Base-by-base conservation (phyloP, 2,797 vertebrate species). In the Sebastes iracundus region DNA sequence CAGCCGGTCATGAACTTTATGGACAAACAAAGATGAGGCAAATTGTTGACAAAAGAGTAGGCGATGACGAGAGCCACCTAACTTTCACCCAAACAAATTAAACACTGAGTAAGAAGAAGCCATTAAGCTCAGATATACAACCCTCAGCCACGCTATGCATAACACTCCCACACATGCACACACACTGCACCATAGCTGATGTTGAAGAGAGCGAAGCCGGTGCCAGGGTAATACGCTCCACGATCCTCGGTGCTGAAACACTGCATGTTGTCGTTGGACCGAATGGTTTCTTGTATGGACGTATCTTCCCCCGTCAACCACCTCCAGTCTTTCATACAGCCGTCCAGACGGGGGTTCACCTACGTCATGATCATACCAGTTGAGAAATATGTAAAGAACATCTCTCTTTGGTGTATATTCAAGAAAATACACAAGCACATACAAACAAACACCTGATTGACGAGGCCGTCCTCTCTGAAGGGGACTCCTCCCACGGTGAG, bases 341-440 rank as follows among this genome's bases (percentile, higher is more conserved):
- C 98, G 3, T 99, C 98, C 78, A 99, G 91, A 22, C 98, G 97
- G 5, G 98, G 97, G 91, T 99, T 99, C 83, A 99, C 95, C 98
- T 99, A 67, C 32, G 2, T 18, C 22, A 75, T 5, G 58, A 67
- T 42, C 9, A 20, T 23, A 81, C 20, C 8, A 38, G 23, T 76
- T 81, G 5, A 83, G 7, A 73, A 68, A 72, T n/a, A 12, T 56
- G 38, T 60, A 7, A 72, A 70, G 20, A 61, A 25, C 20, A 7
- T 60, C 2, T 35, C 7, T 4, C 46, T 69, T 49, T 3, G 11
- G 61, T 35, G 9, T 16, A 60, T 14, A 7, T 42, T 61, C 11
- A 33, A 28, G 16, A 74, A 72, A 70, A 61, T 5, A 74, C n/a
- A 73, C 61, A 64, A 86, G 20, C 20, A 52, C 12, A 69, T 20